These are phyloP conservation scores for Silurus aristotelis DNA, from an alignment of 2,797 vertebrate genomes.

Conservation along the genomic window DNA sequence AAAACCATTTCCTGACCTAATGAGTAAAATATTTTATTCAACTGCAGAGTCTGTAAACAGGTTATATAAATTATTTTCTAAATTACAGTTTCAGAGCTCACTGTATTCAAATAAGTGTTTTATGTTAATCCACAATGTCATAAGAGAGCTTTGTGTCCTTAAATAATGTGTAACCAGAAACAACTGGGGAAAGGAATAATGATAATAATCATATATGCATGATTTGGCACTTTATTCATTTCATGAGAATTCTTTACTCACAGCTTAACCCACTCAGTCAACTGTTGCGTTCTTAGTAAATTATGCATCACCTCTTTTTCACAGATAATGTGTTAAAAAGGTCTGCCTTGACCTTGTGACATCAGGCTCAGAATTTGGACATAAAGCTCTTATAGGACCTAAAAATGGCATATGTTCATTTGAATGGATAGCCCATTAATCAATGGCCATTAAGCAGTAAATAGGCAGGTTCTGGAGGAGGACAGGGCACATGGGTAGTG, in stretches of 20 bases:
- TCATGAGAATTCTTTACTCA: conserved; percentile 51
- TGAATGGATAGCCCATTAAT: conserved; percentile 82
- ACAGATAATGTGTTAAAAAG: conserved; percentile 65
- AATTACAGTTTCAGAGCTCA: not conserved
- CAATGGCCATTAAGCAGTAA: conserved; percentile 81
- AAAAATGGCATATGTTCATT: conserved; percentile 76
- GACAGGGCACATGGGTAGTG: conserved; percentile 60
- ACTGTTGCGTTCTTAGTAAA: conserved; percentile 57
- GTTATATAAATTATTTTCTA: not conserved
- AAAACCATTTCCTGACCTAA: not conserved
- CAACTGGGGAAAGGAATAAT: not conserved
- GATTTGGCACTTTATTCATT: conserved; percentile 44
- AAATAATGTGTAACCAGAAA: not conserved
- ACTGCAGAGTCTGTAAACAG: not conserved
- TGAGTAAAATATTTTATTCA: not conserved
- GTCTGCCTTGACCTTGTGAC: conserved; percentile 70
- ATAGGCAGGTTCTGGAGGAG: conserved; percentile 76
- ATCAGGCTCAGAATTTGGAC: conserved; percentile 71
- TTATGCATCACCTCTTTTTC: conserved; percentile 64
- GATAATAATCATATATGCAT: conserved; percentile 26
- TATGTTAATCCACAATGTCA: not conserved
- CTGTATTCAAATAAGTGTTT: not conserved
- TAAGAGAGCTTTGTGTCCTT: not conserved
- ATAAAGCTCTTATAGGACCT: conserved; percentile 69
- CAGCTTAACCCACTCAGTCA: conserved; percentile 58